Base-by-base conservation (phyloP, 2,113 vertebrate species). In the Hemibates koningsi region DNA sequence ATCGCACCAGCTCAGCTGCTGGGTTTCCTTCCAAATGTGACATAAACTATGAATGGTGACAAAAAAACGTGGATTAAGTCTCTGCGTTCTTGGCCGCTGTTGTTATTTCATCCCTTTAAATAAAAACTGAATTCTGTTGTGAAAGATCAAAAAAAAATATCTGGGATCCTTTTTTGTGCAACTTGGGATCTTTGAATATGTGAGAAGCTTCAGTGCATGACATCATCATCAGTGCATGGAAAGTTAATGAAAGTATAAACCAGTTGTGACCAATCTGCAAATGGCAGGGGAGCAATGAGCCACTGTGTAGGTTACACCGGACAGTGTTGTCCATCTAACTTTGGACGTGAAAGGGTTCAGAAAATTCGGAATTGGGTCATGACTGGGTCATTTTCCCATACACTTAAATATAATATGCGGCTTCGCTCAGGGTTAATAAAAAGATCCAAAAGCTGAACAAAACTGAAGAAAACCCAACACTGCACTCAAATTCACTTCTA, bases 101-200 rank as follows among this genome's bases (percentile, higher is more conserved):
- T 48, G 14, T 76, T 9, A 0, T 73, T 73, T 17, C 14, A 73
- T 3, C 12, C 7, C 2, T 45, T 24, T 45, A 45, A 27, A 10
- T 9, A 9, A 45, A 16, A 24, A 17, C 13, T 24, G 13, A 24
- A 41, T 21, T 41, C 19, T 43, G 36, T 43, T 24, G 12, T 43
- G 38, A 43, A 43, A 24, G n/a, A 0, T 4, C 12, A 13, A 14
- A 71, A 1, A 1, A 12, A 9, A 43, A 24, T 6, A 27, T 43
- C 12, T 14, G 11, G 12, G n/a, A 27, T 24, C 36, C 4, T 41
- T 21, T 43, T 16, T 24, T 24, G 7, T 71, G 66, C 7, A 16
- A 43, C n/a, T 24, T 24, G 36, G 36, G 63, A 12, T 68, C 13
- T 45, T 45, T 73, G 38, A 45, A 45, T 24, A 24, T 68, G 11